Evolutionary conservation across 2,113 vertebrate species (phyloP), one percentile per base, ranked within the genome.

Genomic region (Laterallus jamaicensis): DNA sequence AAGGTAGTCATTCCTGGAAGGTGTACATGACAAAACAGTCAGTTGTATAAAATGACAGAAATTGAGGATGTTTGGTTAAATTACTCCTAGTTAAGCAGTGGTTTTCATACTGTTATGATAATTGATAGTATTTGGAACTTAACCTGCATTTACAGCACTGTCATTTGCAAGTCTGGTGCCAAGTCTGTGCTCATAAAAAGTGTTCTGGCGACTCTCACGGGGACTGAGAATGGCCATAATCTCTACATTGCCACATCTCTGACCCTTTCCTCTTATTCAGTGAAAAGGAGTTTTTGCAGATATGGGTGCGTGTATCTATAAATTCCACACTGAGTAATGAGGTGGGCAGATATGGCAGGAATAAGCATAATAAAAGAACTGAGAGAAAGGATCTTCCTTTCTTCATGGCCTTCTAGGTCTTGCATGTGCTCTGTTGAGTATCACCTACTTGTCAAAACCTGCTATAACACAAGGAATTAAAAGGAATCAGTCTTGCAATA

Each of bases 401-500:
- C 69, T 89, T 91, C 44, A 8, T 76, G 86, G 74, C 54, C 74
- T 50, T 89, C 29, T 66, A 95, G 91, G 81, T 92, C 86, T 79
- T 90, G 71, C 68, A 50, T 60, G 62, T 86, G 52, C 91, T 82
- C 69, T 87, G 86, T 62, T 92, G 86, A 94, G 35, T 82, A 89
- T 89, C 70, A 82, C 81, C 86, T 95, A 47, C 83, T 91, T 29
- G 44, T 92, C 91, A 82, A 91, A 94, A 90, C 74, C 35, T 95
- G 74, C 86, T 84, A 47, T 85, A 85, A 95, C 84, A 92, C 47
- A 56, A 89, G 44, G 84, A 94, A 95, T 92, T 92, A 89, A 96
- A 87, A 95, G 59, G 66, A 87, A 75, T 91, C 77, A 69, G 62
- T 92, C 70, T 91, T 92, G 77, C 73, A 86, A 69, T 71, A 75